Conservation (phyloP, 2,797 vertebrate genomes). For the Luscinia luscinia region DNA sequence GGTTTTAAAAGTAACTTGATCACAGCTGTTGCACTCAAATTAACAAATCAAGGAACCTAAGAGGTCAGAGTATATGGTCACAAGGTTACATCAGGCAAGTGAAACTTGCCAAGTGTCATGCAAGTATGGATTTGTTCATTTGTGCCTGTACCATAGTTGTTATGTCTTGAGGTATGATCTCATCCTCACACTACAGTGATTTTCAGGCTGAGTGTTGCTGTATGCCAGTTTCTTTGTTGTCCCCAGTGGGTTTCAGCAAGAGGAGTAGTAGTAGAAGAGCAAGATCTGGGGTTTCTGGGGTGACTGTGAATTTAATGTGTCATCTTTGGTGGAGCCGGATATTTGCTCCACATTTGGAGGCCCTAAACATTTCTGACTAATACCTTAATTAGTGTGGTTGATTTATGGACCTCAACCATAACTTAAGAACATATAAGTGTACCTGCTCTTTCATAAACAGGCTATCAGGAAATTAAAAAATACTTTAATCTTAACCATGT, state of each 20-base stretch:
- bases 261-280: not conserved
- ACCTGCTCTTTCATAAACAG: not conserved
- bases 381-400: not conserved
- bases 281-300: not conserved
- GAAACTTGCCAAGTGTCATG: not conserved
- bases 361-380: not conserved
- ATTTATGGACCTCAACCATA: not conserved
- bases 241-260: not conserved
- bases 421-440: not conserved
- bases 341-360: not conserved
- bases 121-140: not conserved
- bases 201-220: not conserved
- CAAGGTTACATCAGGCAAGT: not conserved
- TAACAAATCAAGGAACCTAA: not conserved
- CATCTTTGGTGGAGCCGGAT: not conserved
- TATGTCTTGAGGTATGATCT: not conserved
- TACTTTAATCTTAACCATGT: not conserved
- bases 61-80: not conserved
- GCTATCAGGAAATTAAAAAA: not conserved
- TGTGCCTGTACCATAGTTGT: not conserved
- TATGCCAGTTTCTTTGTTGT: not conserved
- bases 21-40: not conserved
- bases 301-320: not conserved
- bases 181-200: not conserved
- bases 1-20: constrained; percentile 2